Percentiles rank a stretch among this genome's conserved stretches.
phyloP scores from a whole-genome alignment of 1,140 invertebrate genomes.

The Tetragnatha versicolor region DNA sequence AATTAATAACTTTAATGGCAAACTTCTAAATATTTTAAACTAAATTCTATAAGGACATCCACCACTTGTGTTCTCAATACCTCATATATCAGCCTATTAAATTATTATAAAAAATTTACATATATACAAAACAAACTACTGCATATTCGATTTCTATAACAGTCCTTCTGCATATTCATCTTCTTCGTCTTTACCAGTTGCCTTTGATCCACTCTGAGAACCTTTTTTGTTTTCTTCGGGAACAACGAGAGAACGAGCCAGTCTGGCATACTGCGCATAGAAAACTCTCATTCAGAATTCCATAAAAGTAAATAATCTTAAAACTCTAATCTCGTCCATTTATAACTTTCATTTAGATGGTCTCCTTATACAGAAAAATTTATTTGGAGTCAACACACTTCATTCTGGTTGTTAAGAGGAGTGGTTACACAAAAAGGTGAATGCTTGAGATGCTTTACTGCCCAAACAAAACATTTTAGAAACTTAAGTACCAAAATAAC shows the following conservation, averaged over 20 bases:
- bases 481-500: no score
- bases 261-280: slow-evolving; percentile 17
- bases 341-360: neutral
- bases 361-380: neutral
- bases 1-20: no score
- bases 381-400: neutral
- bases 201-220: neutral
- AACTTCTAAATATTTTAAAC: no score
- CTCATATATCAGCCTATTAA: no score
- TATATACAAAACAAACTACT: slow-evolving; percentile 14
- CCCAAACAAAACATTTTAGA: neutral
- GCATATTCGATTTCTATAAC: neutral
- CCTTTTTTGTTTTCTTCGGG: neutral
- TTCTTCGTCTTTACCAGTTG: slow-evolving; percentile 16
- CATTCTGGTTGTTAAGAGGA: no score
- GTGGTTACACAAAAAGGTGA: no score
- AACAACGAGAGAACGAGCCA: slow-evolving; percentile 7
- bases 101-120: slow-evolving; percentile 9
- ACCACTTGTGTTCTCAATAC: no score
- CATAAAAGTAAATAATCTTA: no score
- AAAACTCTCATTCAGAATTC: neutral
- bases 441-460: neutral
- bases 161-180: slow-evolving; percentile 43
- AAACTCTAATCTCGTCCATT: no score
- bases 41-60: no score